A percentile compares a stretch with the other conserved stretches of the same genome.
phyloP scores from a whole-genome alignment of 2,888 invertebrate species.

The Lepidonotus clava region DNA sequence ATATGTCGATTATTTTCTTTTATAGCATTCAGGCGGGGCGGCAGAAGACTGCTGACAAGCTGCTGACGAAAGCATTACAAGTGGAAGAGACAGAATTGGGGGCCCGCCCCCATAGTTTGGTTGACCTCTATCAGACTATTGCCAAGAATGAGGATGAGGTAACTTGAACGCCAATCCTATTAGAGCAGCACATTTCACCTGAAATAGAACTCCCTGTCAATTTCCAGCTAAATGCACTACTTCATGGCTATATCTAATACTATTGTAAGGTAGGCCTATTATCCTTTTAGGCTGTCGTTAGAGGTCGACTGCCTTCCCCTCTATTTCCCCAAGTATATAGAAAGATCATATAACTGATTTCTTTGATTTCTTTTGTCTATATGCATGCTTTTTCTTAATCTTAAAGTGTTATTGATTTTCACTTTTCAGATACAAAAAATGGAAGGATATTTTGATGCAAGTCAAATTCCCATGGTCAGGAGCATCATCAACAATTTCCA shows the following conservation, averaged over 20 bases:
- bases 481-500: constrained; percentile 56
- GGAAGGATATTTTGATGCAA: constrained; percentile 13
- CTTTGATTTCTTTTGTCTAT: too few species aligned
- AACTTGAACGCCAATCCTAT: neutral
- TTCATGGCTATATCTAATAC: too few species aligned
- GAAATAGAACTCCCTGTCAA: too few species aligned
- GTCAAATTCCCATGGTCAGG: neutral
- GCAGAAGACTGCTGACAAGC: constrained; percentile 74
- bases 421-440: neutral
- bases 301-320: too few species aligned
- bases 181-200: too few species aligned
- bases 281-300: too few species aligned
- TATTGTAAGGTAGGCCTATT: too few species aligned
- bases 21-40: constrained; percentile 76
- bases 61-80: constrained; percentile 75
- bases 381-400: neutral
- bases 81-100: constrained; percentile 77
- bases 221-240: too few species aligned
- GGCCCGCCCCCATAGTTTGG: constrained; percentile 76
- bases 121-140: constrained; percentile 76
- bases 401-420: too few species aligned
- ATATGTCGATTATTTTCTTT: too few species aligned
- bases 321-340: too few species aligned
- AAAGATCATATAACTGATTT: too few species aligned
- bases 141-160: constrained; percentile 78